These are phyloP conservation scores for Drosophila colorata DNA, from an alignment of 2,888 invertebrate species.

Conservation along the genomic window DNA sequence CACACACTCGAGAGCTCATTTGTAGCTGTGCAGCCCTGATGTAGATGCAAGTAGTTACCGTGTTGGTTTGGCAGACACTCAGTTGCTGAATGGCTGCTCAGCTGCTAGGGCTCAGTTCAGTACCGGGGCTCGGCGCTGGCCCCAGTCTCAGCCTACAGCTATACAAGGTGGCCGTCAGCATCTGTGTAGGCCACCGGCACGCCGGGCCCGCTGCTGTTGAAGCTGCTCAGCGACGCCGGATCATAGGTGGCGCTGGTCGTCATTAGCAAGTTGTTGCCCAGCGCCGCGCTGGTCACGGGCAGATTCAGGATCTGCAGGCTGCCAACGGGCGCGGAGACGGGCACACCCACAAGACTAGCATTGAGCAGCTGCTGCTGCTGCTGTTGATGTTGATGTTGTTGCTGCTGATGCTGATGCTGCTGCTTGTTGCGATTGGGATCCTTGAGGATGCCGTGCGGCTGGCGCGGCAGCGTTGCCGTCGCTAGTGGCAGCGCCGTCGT, in stretches of 20 bases:
- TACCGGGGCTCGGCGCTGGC: slow-evolving; percentile 71
- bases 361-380: slow-evolving; percentile 86
- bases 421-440: slow-evolving; percentile 88
- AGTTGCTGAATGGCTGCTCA: background rate
- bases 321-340: slow-evolving; percentile 79
- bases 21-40: background rate
- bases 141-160: slow-evolving; percentile 83
- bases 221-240: slow-evolving; percentile 84
- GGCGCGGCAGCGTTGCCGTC: slow-evolving; percentile 85
- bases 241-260: slow-evolving; percentile 82
- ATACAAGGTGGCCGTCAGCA: slow-evolving; percentile 85
- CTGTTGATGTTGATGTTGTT: slow-evolving; percentile 86
- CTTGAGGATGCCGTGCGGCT: slow-evolving; percentile 88
- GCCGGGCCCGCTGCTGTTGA: slow-evolving; percentile 68
- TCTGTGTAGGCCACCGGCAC: slow-evolving; percentile 84
- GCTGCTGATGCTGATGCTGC: slow-evolving; percentile 86
- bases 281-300: slow-evolving; percentile 86
- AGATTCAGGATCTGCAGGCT: slow-evolving; percentile 87
- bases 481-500: slow-evolving; percentile 71
- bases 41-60: slow-evolving; percentile 35
- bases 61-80: slow-evolving; percentile 17
- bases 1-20: background rate
- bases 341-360: slow-evolving; percentile 75
- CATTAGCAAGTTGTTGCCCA: slow-evolving; percentile 84
- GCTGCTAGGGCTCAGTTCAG: slow-evolving; percentile 30